Evolutionary conservation across 1,140 invertebrate species (phyloP).

Genomic region (Drosophila melanica): DNA sequence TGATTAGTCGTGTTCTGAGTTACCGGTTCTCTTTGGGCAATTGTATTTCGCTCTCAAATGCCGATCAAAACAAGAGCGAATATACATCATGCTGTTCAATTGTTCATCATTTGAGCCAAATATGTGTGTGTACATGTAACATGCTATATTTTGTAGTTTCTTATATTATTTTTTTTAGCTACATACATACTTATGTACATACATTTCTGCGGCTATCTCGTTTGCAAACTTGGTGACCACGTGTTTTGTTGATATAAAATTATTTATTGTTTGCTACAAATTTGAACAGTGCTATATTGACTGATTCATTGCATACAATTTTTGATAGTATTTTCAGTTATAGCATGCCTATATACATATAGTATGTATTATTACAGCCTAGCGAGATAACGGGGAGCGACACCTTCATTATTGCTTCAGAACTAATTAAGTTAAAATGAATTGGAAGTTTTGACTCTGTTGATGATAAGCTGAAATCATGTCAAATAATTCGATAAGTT

Average conservation of each 20-base stretch:
- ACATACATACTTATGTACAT: background rate
- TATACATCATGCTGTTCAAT: background rate
- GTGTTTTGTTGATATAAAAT: conserved; percentile 30
- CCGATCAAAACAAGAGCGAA: conserved; percentile 26
- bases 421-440: conserved; percentile 54
- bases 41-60: background rate
- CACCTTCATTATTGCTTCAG: conserved; percentile 53
- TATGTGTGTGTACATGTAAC: conserved; percentile 6
- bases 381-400: conserved; percentile 43
- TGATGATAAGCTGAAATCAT: background rate
- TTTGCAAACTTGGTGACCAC: conserved; percentile 41
- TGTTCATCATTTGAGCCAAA: background rate
- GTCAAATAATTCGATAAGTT: background rate
- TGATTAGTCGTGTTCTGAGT: conserved; percentile 16
- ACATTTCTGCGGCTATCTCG: conserved; percentile 13
- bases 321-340: background rate
- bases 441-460: conserved; percentile 12
- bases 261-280: too few species aligned
- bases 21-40: conserved; percentile 26
- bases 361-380: conserved; percentile 13
- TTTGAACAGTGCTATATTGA: background rate
- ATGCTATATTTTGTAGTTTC: too few species aligned
- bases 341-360: background rate
- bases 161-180: too few species aligned
- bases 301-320: background rate